Evolutionary conservation across 2,797 vertebrate species (phyloP), one percentile per base, ranked within the genome.

Genomic region (Sebastes vulpes): DNA sequence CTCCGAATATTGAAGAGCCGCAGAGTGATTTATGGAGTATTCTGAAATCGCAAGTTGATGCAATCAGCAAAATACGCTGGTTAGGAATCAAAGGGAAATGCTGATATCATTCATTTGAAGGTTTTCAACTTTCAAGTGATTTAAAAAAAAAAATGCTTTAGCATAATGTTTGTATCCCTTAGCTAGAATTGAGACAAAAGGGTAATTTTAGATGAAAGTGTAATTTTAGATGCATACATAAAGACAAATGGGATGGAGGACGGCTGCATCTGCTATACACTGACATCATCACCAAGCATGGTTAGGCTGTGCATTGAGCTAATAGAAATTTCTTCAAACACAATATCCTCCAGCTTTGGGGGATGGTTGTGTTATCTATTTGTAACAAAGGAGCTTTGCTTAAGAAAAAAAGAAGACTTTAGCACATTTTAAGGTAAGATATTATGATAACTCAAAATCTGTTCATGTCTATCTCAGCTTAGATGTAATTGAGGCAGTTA

Each of bases 201-300:
- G 61, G 26, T 57, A 28, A 78, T 82, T 87, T 79, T 72, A 82
- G 79, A 81, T 69, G 74, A 86, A 75, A 72, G 74, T 59, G 26
- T 58, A 38, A 77, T 80, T 86, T 81, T 70, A 82, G 76, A 79
- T 66, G 50, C 58, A 72, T 23, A 26, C 58, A 70, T 29, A 26
- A 84, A 86, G 86, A 85, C 75, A 73, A 89, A 89, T 58, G 64
- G 61, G 78, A 76, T 54, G 54, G 63, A 82, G 50, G 26, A 28
- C 35, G 29, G 48, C 75, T 82, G 76, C 86, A 81, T 86, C 79
- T 90, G 80, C 46, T 63, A 1, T 23, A 42, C 57, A 35, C 50
- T 53, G 68, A 42, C 72, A 76, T 72, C 57, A 68, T 80, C 65
- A 60, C 72, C 20, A 73, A 4, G 20, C 53, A 35, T 75, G 75